Base-by-base conservation (phyloP, 1,140 invertebrate species). In the Drosophila parvula region DNA sequence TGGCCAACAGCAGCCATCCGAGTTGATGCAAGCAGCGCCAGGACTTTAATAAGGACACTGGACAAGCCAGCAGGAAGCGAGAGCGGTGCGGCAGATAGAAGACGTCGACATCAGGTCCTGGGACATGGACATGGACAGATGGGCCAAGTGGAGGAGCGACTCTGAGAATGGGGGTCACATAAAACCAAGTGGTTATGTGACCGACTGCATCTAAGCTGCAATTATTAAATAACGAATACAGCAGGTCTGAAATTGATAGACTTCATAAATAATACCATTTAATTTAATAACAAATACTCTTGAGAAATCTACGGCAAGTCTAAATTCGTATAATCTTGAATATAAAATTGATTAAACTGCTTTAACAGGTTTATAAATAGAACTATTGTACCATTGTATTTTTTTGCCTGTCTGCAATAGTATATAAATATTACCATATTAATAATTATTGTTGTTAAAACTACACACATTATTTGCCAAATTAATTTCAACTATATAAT, bases 41-140 rank as follows among this genome's bases (percentile, higher is more conserved):
- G 83, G 86, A 82, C 81, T 90, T 82, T 83, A 82, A 82, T 88
- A 80, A 90, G 77, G 83, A 83, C 73, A 71, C 81, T 65, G 76
- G 78, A 76, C 82, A 90, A 83, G 82, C 62, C 48, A 55, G 43
- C 44, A 59, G 68, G 58, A 56, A 27, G 44, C 44, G 68, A 56
- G 69, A 64, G 50, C 69, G 58, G 50, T n/a, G 50, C 69, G 58
- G 50, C 18, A 75, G 68, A 70, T 53, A 69, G 63, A 70, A 68
- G 64, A 69, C 65, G 61, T 71, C 43, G 53, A 59, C 67, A 50
- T 71, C 51, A 71, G 30, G 67, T 56, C 64, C 63, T 55, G 74
- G 47, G 43, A 65, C 28, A 64, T 28, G 62, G 78, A 75, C 62
- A 50, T 55, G 63, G 50, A 70, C 63, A 53, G 75, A 73, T 45